Base-by-base conservation (phyloP, 2,888 invertebrate genomes). In the Fragum fragum region DNA sequence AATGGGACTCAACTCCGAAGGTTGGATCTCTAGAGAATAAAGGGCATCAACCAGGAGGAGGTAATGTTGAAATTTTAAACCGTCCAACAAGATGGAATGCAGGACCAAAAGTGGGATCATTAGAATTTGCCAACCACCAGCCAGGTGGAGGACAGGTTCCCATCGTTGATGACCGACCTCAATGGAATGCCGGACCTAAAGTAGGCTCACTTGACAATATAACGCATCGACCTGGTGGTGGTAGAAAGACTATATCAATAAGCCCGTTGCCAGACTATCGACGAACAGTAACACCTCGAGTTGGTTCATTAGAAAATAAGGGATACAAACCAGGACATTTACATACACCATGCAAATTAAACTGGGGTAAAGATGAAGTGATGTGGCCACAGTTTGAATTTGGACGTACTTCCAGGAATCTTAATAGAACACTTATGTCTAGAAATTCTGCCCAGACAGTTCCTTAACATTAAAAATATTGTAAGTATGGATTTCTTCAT, bases 141-240 rank as follows among this genome's bases (percentile, higher is more conserved):
- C 90, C 92, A 1, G 81, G 84, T n/a, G 90, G 90, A 5, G 91
- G 92, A 2, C 74, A 87, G 16, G 79, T 90, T 18, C 84, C 80
- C 66, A 87, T 90, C 52, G 69, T 76, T 1, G 81, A 72, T 53
- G 23, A 66, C 1, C 70, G 66, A 59, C 73, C 72, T 26, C 29
- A 39, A 18, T 86, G 83, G 83, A 72, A 69, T 18, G 81, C 81
- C 21, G 28, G 32, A 21, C 69, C 86, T 28, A 86, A 86, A 76
- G 79, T 91, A 9, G 90, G 92, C 18, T 91, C 91, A 11, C 70
- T 91, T 21, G 88, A 89, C n/a, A 91, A 91, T 73, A 70, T 88
- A 28, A 52, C 77, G 69, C 88, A 92, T 79, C 78, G 81, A 21
- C 89, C 92, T 0, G 86, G 87, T 18, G 90, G 91, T 9, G 91